phyloP scores from a whole-genome alignment of 2,888 invertebrate genomes.

The Microchrysa polita region DNA sequence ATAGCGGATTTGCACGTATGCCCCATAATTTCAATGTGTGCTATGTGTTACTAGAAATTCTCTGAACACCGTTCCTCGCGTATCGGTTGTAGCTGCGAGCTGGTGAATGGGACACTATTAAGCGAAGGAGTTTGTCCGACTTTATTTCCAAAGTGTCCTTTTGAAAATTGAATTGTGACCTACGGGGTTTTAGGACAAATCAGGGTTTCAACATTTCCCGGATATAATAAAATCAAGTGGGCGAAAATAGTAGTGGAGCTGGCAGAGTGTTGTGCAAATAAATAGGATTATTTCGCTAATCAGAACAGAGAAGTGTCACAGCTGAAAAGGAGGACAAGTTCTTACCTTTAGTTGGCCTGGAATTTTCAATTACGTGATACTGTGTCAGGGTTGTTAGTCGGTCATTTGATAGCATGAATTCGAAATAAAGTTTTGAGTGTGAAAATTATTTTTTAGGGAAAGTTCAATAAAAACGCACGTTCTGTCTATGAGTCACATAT shows the following conservation, averaged over 20 bases:
- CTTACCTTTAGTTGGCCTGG: no score
- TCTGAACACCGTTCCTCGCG: neutral
- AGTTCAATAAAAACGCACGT: no score
- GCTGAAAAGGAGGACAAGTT: no score
- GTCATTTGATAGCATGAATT: no score
- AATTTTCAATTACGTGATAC: no score
- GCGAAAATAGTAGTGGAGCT: neutral
- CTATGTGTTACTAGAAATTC: neutral
- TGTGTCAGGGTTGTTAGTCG: no score
- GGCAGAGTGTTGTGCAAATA: neutral
- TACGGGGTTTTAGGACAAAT: neutral
- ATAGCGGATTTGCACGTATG: conserved; percentile 33
- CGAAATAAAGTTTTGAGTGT: no score
- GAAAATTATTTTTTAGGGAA: no score
- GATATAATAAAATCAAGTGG: neutral
- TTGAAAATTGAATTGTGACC: conserved; percentile 35
- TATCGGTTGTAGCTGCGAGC: no score
- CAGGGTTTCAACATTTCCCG: neutral
- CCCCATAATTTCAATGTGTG: conserved; percentile 11
- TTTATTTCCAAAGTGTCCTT: conserved; percentile 20
- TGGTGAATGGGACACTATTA: neutral
- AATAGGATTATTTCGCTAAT: neutral
- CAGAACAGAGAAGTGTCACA: neutral
- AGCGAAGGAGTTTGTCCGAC: neutral
- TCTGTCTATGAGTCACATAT: no score